Percentiles rank a stretch among this genome's conserved stretches.
These are phyloP conservation scores for Ormyrus labotus DNA, from an alignment of 2,888 invertebrate genomes.

Conservation along the genomic window DNA sequence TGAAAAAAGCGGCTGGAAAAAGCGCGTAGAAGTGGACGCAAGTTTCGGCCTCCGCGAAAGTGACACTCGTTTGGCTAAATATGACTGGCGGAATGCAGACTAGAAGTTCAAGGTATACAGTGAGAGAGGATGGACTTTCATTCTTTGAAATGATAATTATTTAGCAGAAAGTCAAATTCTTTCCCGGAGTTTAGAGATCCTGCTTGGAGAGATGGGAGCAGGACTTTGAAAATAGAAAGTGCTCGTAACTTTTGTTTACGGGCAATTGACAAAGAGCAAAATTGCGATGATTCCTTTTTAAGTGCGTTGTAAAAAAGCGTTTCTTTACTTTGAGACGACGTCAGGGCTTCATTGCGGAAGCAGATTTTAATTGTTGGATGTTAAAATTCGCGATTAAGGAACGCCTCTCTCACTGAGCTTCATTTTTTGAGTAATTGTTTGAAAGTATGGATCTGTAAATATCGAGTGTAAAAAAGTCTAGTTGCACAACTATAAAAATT, in stretches of 20 bases:
- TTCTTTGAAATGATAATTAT: slow-evolving; percentile 34
- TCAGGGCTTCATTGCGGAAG: too few relatives aligned
- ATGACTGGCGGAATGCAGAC: slow-evolving; percentile 24
- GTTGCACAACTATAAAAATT: background rate
- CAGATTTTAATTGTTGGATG: background rate
- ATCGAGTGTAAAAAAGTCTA: background rate
- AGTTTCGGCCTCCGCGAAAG: slow-evolving; percentile 17
- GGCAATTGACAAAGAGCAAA: background rate
- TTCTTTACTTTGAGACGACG: too few relatives aligned
- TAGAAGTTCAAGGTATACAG: slow-evolving; percentile 23
- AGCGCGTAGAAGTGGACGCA: background rate
- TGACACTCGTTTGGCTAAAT: background rate
- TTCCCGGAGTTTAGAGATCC: background rate
- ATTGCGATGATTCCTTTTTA: background rate
- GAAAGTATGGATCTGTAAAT: slow-evolving; percentile 20
- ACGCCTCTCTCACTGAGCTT: background rate
- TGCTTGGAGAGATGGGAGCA: background rate
- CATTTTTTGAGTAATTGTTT: background rate
- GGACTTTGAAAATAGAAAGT: slow-evolving; percentile 44
- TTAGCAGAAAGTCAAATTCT: slow-evolving; percentile 41
- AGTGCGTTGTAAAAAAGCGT: background rate
- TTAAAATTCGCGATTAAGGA: background rate
- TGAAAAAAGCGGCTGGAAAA: too few relatives aligned
- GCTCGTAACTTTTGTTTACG: slow-evolving; percentile 15
- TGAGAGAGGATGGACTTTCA: slow-evolving; percentile 7